Percentiles rank a stretch among this genome's conserved stretches.
Evolutionary conservation across 2,113 vertebrate species (phyloP).

Genomic region (Lycocorax pyrrhopterus): DNA sequence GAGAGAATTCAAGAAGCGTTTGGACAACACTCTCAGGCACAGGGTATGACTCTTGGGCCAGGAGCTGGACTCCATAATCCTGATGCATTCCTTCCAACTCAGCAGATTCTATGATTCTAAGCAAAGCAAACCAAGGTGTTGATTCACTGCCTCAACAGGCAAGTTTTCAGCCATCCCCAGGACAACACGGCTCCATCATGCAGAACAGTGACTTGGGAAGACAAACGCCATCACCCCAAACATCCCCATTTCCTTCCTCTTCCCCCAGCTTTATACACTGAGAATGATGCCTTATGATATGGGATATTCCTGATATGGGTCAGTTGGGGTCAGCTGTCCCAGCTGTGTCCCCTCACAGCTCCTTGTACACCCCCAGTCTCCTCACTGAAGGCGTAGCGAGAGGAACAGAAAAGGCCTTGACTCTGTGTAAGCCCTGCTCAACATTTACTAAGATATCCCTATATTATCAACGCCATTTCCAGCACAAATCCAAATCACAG

Average conservation of each 20-base stretch:
- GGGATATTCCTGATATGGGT: not conserved
- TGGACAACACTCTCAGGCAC: accelerated
- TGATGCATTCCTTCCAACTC: not conserved
- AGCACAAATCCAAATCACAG: not conserved
- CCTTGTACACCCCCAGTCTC: not conserved
- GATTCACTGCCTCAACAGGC: not conserved
- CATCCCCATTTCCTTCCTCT: not conserved
- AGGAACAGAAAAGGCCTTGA: not conserved
- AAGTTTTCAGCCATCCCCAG: not conserved
- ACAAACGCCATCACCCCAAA: not conserved
- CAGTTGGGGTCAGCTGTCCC: not conserved
- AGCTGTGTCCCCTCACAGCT: not conserved
- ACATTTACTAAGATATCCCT: not conserved
- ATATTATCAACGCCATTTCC: not conserved
- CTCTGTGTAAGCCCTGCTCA: not conserved
- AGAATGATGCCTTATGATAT: not conserved
- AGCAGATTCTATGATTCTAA: not conserved
- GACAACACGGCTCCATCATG: not conserved
- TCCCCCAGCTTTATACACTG: not conserved
- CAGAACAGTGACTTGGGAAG: not conserved
- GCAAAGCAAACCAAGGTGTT: not conserved
- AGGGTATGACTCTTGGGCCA: not conserved
- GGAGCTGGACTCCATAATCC: not conserved
- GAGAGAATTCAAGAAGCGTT: accelerated
- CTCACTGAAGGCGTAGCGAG: not conserved